A percentile compares a stretch with the other conserved stretches of the same genome.
These are phyloP conservation scores for Megaceryle alcyon DNA, from an alignment of 2,797 vertebrate species.

Conservation along the genomic window DNA sequence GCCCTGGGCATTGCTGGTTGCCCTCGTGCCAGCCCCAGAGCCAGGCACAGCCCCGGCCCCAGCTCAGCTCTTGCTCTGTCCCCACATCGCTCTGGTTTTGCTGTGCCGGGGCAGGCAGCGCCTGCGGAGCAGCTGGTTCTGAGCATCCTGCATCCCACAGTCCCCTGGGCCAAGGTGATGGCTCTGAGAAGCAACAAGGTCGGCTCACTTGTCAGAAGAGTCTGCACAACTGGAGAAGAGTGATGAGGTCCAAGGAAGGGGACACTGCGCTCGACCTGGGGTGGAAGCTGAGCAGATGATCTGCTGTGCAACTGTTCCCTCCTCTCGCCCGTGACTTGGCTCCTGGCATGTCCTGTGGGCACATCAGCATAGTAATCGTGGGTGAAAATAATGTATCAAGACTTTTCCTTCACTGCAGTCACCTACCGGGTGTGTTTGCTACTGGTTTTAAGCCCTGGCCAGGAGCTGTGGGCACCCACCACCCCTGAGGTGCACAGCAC, in stretches of 20 bases:
- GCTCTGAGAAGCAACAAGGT: neutral
- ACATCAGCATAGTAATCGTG: rapidly evolving
- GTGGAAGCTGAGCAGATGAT: neutral
- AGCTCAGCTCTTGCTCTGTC: neutral
- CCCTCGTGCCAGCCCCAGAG: rapidly evolving
- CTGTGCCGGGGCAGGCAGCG: rapidly evolving
- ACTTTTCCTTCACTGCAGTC: neutral
- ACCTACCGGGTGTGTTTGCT: neutral
- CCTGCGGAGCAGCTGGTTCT: rapidly evolving
- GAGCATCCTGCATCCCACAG: neutral
- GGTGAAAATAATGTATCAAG: neutral
- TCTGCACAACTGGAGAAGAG: neutral
- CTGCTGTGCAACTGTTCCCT: neutral
- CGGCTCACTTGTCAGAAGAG: neutral
- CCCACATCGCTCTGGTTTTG: neutral
- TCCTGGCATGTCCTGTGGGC: neutral
- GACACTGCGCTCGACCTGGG: rapidly evolving
- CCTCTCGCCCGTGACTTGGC: rapidly evolving
- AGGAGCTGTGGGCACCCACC: neutral
- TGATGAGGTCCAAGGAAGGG: rapidly evolving
- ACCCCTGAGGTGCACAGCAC: rapidly evolving
- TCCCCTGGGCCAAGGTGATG: rapidly evolving
- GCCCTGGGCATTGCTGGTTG: rapidly evolving
- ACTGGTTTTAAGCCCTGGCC: neutral
- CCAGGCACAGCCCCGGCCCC: no score